Conservation (phyloP, 2,113 vertebrate genomes). For the Melanerpes aurifrons region DNA sequence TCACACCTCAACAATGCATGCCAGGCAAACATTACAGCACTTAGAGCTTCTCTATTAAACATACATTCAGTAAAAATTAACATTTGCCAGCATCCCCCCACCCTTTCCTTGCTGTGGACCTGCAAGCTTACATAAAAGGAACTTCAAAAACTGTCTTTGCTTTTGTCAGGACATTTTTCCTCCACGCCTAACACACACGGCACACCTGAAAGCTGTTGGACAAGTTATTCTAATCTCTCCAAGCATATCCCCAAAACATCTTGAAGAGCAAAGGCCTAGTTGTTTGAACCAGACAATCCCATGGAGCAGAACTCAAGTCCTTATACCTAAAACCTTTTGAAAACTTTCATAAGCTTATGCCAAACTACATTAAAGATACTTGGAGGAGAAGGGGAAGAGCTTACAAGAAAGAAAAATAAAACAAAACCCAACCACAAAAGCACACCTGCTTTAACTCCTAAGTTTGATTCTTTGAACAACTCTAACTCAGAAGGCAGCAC, state of each 20-base stretch:
- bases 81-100: neutral
- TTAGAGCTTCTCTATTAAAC: neutral
- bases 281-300: neutral
- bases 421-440: neutral
- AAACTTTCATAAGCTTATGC: neutral
- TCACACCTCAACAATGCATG: neutral
- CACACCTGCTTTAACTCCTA: neutral
- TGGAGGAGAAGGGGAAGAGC: neutral
- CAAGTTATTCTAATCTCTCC: slow-evolving; percentile 62
- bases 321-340: neutral
- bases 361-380: neutral
- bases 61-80: slow-evolving; percentile 4
- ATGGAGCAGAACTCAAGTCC: neutral
- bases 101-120: neutral
- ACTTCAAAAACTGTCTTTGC: slow-evolving; percentile 50
- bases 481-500: neutral
- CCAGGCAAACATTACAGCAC: neutral
- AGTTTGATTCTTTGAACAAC: neutral
- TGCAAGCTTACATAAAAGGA: slow-evolving; percentile 42
- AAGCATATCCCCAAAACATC: slow-evolving; percentile 16
- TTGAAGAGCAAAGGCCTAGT: neutral
- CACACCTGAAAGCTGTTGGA: slow-evolving; percentile 54
- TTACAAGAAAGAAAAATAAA: neutral
- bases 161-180: slow-evolving; percentile 51
- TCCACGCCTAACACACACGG: slow-evolving; percentile 31